Base-by-base conservation (phyloP, 2,888 invertebrate species). In the Coleophora flavipennella region DNA sequence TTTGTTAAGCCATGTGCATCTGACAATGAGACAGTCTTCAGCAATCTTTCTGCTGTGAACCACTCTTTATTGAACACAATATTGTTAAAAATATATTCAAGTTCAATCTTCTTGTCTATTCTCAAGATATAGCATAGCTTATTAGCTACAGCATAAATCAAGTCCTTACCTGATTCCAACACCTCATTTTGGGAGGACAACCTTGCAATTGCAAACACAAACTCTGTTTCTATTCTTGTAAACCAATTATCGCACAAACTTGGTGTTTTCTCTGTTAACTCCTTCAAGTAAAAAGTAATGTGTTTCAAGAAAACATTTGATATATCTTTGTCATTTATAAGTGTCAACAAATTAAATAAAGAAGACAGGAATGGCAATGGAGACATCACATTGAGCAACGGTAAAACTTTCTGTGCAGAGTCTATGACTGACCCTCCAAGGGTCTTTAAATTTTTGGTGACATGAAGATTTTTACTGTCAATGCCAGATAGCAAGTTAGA, bases 11-110 rank as follows among this genome's bases (percentile, higher is more conserved):
- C 67, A 47, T 76, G 78, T 34, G 67, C 58, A 42, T 85, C 83
- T 27, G 74, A 67, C 32, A 88, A 55, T 39, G 86, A 84, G 39
- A 90, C 74, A 50, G 88, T 75, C 48, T 83, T 74, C 45, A 90
- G 64, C 13, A 87, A 67, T 39, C 83, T 72, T 48, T 89, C 87
- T 38, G 87, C 77, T 33, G 88, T 81, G 50, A 89, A 87, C 77
- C 88, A 90, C 27, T 85, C 58, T 9, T 77, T 76, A 60, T 87
- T 89, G 51, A 91, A 91, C 12, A 91, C 80, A 8, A 90, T 84
- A 39, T 85, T 77, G 32, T 80, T 72, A 38, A 91, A 87, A 8
- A 91, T 57, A 51, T 67, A 86, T 48, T 87, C 81, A 10, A 91
- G 70, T 55, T 89, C 88, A 28, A 60, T 55, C 50, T 84, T 86